Evolutionary conservation across 2,113 vertebrate genomes (phyloP), one percentile per base, ranked within the genome.

Genomic region (Strix aluco): DNA sequence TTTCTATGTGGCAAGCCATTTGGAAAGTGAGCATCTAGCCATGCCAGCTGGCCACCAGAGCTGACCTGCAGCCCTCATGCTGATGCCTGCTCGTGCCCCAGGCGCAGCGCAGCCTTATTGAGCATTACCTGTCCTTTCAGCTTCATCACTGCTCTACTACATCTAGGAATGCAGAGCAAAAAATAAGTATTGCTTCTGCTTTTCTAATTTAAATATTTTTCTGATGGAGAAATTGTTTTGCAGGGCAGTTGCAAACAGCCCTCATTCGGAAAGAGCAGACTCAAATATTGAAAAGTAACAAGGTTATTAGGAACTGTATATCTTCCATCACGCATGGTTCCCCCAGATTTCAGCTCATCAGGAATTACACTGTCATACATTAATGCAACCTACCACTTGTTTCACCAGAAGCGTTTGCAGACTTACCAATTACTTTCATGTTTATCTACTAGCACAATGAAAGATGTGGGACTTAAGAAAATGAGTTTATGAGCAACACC

Each of bases 81-180:
- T 26, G 27, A 38, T 19, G 44, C 1, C 25, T 62, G 15, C 51
- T 81, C 19, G 4, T 3, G 14, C 1, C 58, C 20, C 18, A 18
- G 25, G 52, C 1, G 5, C 47, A 26, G 0, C 0, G 0, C 30
- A 40, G 36, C 42, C 40, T 25, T 13, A 1, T 1, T 2, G 23
- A 49, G 78, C 4, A 25, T n/a, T 38, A 13, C 34, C 32, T 29
- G 26, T 26, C 70, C 30, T 32, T 36, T 32, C 49, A 38, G 58
- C 40, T 47, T 83, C 59, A 10, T 5, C 51, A 3, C 34, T 4
- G 3, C 52, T 46, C 26, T 52, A 6, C 42, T 54, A 7, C 26
- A 4, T 8, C 14, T 14, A 71, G 18, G 22, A 30, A 34, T 2
- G 13, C 34, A 27, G 20, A 70, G 30, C 15, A 54, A 52, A 42